A percentile compares a stretch with the other conserved stretches of the same genome.
Evolutionary conservation across 2,113 vertebrate genomes (phyloP).

Genomic region (Coptodon bakossiorum): DNA sequence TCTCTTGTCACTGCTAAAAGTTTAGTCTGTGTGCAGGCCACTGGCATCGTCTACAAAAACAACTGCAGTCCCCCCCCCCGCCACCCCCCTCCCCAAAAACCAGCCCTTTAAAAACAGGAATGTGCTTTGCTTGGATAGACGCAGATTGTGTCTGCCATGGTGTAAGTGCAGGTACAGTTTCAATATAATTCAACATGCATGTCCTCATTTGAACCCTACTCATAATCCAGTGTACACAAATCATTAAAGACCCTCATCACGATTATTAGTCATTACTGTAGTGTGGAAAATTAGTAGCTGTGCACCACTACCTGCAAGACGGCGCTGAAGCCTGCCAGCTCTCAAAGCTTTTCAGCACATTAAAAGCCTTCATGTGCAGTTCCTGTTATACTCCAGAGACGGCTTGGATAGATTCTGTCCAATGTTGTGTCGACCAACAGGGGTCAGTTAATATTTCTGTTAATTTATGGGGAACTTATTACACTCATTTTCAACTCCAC

Average conservation of each 20-base stretch:
- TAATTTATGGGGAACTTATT: neutral
- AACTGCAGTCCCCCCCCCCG: neutral
- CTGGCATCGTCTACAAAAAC: slow-evolving; percentile 42
- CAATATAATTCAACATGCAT: neutral
- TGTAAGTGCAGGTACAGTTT: neutral
- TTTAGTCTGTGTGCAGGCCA: slow-evolving; percentile 53
- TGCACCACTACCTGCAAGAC: neutral
- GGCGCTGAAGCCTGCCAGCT: neutral
- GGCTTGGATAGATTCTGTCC: neutral
- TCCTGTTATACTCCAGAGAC: neutral
- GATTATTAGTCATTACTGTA: neutral
- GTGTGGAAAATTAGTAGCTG: neutral
- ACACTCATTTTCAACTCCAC: neutral
- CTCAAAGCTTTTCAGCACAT: neutral
- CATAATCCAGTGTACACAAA: neutral
- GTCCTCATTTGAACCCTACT: neutral
- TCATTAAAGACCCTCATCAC: neutral
- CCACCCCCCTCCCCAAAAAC: fast-evolving
- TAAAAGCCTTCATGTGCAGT: neutral
- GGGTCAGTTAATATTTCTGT: neutral
- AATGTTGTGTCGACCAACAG: neutral
- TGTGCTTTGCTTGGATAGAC: neutral
- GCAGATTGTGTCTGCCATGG: neutral
- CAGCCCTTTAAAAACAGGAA: neutral
- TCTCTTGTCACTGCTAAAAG: slow-evolving; percentile 41